Base-by-base conservation (phyloP, 2,797 vertebrate genomes). In the Smutsia temminckii region DNA sequence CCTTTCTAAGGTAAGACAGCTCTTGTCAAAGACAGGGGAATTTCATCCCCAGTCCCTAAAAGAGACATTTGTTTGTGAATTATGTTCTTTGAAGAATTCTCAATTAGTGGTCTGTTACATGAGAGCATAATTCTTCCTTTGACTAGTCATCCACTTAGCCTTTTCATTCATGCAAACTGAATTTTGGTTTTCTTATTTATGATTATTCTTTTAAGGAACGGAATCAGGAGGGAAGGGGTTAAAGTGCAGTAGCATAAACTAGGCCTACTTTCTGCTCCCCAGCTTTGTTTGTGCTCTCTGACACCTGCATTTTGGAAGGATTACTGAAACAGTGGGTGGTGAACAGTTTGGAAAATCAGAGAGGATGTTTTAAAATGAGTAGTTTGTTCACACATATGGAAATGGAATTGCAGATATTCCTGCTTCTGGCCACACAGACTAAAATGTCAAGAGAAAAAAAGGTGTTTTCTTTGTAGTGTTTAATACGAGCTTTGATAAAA, bases 1-100 rank as follows among this genome's bases (percentile, higher is more conserved):
- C 97, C 98, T 99, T 79, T 99, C 98, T 77, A 95, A 97, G 94
- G 98, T 99, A 98, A 98, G 89, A 95, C 0, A 46, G 55, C 40
- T 12, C 42, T 96, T 71, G 63, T 1, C 29, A 49, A 12, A 51
- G 23, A 25, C 17, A 64, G 14, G 20, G 34, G 17, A 11, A 8
- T 59, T 74, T 92, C 23, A 21, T 55, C 20, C 21, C 20, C 74
- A 27, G 13, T 25, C 37, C 37, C 37, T 71, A 42, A 71, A 69
- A 37, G 10, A 75, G 16, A 34, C 0, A 49, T 49, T 92, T n/a
- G 21, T 75, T 77, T 74, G 18, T 64, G 77, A 94, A 55, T 83
- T 77, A 18, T 64, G 10, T 5, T 78, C 55, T 72, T 91, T 29
- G 49, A 91, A 81, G 57, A 94, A 85, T 40, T 87, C 37, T 21